These are phyloP conservation scores for Syngnathoides biaculeatus DNA, from an alignment of 2,113 vertebrate genomes.

Conservation along the genomic window DNA sequence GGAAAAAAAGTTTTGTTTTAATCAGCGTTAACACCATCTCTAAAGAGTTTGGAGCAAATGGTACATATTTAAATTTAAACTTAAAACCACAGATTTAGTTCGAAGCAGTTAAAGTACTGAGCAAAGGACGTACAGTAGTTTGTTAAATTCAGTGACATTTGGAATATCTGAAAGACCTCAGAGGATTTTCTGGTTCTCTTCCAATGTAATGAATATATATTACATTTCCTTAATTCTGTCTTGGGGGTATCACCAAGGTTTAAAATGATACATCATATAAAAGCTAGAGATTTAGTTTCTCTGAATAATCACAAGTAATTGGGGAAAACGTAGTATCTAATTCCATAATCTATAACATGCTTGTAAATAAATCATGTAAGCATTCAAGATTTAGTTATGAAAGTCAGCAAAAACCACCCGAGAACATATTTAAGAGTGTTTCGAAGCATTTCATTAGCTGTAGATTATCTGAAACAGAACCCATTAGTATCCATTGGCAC, in stretches of 20 bases:
- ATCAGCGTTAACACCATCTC: too few species aligned
- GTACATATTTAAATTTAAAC: too few species aligned
- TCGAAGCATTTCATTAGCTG: constrained; percentile 53
- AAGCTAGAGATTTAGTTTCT: not conserved
- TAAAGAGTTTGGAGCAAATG: too few species aligned
- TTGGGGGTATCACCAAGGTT: not conserved
- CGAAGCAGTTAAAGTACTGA: not conserved
- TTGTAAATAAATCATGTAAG: not conserved
- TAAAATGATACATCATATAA: not conserved
- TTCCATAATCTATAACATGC: not conserved
- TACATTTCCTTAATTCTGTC: constrained; percentile 6
- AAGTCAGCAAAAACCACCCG: not conserved
- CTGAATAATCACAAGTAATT: not conserved
- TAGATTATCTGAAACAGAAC: constrained; percentile 50
- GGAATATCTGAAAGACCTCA: not conserved
- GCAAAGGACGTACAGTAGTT: not conserved
- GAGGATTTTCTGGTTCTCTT: not conserved
- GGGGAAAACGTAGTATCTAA: not conserved
- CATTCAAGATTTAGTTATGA: not conserved
- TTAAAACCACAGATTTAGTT: too few species aligned
- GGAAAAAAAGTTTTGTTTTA: too few species aligned
- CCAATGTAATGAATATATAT: not conserved
- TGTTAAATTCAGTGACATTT: not conserved
- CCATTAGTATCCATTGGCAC: constrained; percentile 54
- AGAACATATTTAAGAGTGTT: not conserved